Base-by-base conservation (phyloP, 1,140 invertebrate genomes). In the Mya arenaria region DNA sequence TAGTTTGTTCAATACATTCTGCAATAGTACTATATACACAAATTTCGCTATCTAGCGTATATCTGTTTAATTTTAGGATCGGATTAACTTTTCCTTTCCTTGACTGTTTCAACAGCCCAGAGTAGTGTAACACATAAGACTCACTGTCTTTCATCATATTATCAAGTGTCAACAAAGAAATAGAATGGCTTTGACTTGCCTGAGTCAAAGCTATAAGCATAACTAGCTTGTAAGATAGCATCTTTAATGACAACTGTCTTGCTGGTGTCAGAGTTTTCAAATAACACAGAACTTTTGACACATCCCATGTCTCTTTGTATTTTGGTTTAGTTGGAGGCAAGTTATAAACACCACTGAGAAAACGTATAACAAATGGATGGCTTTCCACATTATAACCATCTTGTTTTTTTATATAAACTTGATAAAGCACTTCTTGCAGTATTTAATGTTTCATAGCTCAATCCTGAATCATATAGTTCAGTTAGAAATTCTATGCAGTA, bases 331-430 rank as follows among this genome's bases (percentile, higher is more conserved):
- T 34, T 19, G 83, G 83, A 3, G 48, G 39, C 13, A 68, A 37
- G 28, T 84, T 73, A 63, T 62, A 84, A 17, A 82, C 66, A 2
- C 84, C 84, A 25, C 58, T 84, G 17, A 84, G 34, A 44, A 84
- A 68, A 10, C 69, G 41, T 36, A 68, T 63, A 39, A 75, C 63
- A 41, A 84, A 6, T 8, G 72, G 82, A 58, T 81, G 75, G n/a
- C n/a, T n/a, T 3, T 66, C 82, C 3, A 48, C 77, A 23, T n/a
- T 36, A 69, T 44, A 83, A 1, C n/a, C 39, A 17, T 74, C 62
- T 13, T 17, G 25, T 79, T 25, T n/a, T 19, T 41, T 52, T n/a
- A 56, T 25, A 56, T 23, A 79, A 71, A 17, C 15, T 73, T 15
- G 78, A 81, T 15, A 75, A 6, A 25, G 81, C 82, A 41, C 52